Evolutionary conservation across 2,797 vertebrate species (phyloP).

Genomic region (Morelia viridis): DNA sequence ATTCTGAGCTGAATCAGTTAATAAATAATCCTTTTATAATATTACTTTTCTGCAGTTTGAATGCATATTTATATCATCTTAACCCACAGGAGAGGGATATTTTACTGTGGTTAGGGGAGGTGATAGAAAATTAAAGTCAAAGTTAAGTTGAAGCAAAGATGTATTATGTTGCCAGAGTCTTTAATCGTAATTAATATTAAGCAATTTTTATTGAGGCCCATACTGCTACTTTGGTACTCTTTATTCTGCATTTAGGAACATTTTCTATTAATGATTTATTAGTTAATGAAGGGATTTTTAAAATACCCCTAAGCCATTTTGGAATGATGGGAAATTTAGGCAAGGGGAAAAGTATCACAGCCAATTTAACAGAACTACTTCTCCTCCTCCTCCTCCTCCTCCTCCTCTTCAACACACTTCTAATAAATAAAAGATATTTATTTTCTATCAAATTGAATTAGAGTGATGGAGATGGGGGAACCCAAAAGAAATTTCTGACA

Average conservation of each 20-base stretch:
- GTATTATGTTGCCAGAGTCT: background rate
- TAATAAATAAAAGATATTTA: too few species aligned
- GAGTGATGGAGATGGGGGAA: too few species aligned
- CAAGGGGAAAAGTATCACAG: background rate
- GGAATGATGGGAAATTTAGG: background rate
- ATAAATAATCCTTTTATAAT: slow-evolving; percentile 20
- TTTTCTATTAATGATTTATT: slow-evolving; percentile 2
- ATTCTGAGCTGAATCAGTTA: background rate
- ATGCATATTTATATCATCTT: background rate
- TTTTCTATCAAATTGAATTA: too few species aligned
- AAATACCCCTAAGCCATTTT: background rate
- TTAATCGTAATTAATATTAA: slow-evolving; percentile 5
- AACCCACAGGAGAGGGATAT: background rate
- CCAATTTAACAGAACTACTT: too few species aligned
- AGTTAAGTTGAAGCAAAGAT: background rate
- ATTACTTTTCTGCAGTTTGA: slow-evolving; percentile 13
- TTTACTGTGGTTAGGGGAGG: background rate
- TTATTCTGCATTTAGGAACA: background rate
- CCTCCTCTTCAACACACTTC: too few species aligned
- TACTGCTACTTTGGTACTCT: background rate
- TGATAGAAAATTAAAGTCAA: background rate
- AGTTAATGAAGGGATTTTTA: background rate
- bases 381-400: too few species aligned
- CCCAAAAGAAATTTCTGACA: background rate
- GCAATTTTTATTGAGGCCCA: background rate